Base-by-base conservation (phyloP, 2,888 invertebrate species). In the Anaspis maculata region DNA sequence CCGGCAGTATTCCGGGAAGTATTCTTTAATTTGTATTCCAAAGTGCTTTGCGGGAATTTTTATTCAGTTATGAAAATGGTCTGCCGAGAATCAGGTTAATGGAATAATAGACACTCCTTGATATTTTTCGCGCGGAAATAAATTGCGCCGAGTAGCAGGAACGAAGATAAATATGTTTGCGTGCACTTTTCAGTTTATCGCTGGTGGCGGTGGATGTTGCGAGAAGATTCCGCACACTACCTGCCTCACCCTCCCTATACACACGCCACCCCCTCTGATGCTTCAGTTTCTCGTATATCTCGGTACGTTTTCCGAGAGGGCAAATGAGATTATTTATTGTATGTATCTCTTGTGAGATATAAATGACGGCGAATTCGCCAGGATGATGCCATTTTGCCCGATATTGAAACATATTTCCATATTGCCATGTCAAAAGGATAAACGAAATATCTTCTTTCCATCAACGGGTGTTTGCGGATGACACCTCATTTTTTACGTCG, bases 41-140 rank as follows among this genome's bases (percentile, higher is more conserved):
- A 37, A 45, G 46, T 39, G 44, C 42, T 44, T 39, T 39, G 42
- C 34, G 37, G 46, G n/a, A n/a, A n/a, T n/a, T n/a, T n/a, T n/a
- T n/a, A n/a, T n/a, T n/a, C n/a, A n/a, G n/a, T n/a, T n/a, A n/a
- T n/a, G n/a, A n/a, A n/a, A n/a, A n/a, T n/a, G n/a, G n/a, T n/a
- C n/a, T n/a, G n/a, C n/a, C n/a, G n/a, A n/a, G 48, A 52, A 52
- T 51, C 49, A 49, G 52, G 49, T 49, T 53, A 52, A 53, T 53
- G 46, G 53, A 52, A 52, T 52, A 51, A 51, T 47, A 49, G 53
- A 51, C 53, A 48, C 51, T 51, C 49, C 49, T 48, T 46, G 45
- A 49, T 51, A 46, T 48, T 51, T 44, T 42, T 39, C 44, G 41
- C 35, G 41, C 33, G 34, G 41, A 47, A 49, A 47, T 52, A 48